phyloP scores from a whole-genome alignment of 1,140 invertebrate genomes.

The Calosoma granatense region DNA sequence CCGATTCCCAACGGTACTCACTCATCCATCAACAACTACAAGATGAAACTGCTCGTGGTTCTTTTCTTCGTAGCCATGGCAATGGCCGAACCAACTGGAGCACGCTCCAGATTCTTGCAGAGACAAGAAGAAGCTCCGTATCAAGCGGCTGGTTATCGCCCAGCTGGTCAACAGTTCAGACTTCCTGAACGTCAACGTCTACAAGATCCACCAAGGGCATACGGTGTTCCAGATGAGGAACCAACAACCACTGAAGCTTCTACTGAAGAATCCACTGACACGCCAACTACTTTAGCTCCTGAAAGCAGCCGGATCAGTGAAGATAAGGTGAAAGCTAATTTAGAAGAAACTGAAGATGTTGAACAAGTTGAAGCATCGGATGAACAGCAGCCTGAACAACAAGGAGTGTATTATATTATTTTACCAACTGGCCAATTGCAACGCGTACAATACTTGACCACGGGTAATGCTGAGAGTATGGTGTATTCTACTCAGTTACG shows the following conservation, averaged over 20 bases:
- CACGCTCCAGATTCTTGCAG: background rate
- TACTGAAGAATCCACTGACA: constrained; percentile 17
- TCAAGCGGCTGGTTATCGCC: background rate
- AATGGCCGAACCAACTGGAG: too few relatives aligned
- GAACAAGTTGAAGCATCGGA: constrained; percentile 11
- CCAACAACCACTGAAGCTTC: constrained; percentile 13
- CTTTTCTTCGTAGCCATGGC: too few relatives aligned
- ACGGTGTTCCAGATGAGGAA: constrained; percentile 12
- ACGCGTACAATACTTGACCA: constrained; percentile 39
- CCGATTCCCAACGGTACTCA: too few relatives aligned
- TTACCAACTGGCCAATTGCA: constrained; percentile 42
- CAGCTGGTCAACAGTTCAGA: constrained; percentile 11
- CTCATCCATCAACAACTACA: too few relatives aligned
- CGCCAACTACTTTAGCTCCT: constrained; percentile 14
- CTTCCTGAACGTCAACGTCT: constrained; percentile 10
- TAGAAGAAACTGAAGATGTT: constrained; percentile 10
- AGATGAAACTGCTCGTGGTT: too few relatives aligned
- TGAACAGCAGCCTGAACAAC: constrained; percentile 19
- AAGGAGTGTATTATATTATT: constrained; percentile 42
- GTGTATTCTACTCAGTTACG: constrained; percentile 41
- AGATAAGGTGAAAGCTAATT: constrained; percentile 15
- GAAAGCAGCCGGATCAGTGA: constrained; percentile 12
- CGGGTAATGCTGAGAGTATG: constrained; percentile 40
- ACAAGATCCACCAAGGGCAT: constrained; percentile 10
- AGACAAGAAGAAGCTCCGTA: constrained; percentile 4